Evolutionary conservation across 2,113 vertebrate species (phyloP).

Genomic region (Coptodon bakossiorum): DNA sequence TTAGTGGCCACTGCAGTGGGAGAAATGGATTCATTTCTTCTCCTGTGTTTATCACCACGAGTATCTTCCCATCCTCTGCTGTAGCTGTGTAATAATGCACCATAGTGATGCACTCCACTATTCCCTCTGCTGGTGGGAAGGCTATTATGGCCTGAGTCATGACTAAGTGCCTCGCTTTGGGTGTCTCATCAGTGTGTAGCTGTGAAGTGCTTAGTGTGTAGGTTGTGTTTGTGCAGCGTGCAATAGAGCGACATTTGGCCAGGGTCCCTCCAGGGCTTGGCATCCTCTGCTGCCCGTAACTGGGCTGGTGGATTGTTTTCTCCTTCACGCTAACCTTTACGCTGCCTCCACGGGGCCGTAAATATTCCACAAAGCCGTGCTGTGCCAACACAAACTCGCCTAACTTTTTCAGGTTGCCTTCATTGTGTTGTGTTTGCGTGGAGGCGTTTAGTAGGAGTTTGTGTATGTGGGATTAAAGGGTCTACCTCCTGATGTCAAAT

Average conservation of each 20-base stretch:
- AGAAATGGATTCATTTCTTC: background rate
- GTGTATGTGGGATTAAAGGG: background rate
- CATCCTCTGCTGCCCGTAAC: background rate
- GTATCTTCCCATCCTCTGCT: background rate
- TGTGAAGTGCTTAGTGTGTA: background rate
- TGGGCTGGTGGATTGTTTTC: background rate
- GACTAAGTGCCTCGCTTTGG: conserved; percentile 13
- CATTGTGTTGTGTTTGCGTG: background rate
- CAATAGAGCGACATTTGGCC: background rate
- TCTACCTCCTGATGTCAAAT: background rate
- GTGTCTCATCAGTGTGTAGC: conserved; percentile 7
- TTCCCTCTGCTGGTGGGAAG: conserved; percentile 13
- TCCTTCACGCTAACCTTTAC: conserved; percentile 1
- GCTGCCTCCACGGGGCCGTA: background rate
- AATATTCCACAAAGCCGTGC: background rate
- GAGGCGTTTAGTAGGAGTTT: background rate
- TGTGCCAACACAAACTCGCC: background rate
- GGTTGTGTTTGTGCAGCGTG: background rate
- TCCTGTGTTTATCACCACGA: background rate
- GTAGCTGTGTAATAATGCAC: background rate
- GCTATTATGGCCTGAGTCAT: conserved; percentile 46
- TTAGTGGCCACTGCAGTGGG: background rate
- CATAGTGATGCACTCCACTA: background rate
- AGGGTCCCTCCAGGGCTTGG: background rate
- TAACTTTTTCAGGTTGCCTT: background rate